Conservation (phyloP, 2,113 vertebrate genomes). For the Gnathonemus longibarbis region DNA sequence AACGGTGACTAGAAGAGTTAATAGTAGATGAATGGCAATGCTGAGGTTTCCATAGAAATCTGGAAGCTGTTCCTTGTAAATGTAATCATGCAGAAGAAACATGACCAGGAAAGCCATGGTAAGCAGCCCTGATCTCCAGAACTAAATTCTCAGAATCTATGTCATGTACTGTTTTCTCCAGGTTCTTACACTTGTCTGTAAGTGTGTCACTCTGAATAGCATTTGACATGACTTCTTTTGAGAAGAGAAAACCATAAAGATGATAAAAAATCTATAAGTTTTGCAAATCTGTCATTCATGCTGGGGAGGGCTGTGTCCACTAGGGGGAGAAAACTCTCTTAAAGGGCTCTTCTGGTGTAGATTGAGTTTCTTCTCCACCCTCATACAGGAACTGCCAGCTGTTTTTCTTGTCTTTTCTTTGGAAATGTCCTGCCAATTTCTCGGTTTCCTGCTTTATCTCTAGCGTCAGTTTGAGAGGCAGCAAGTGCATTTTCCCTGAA, state of each 20-base stretch:
- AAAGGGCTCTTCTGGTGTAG: no score
- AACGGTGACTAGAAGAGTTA: slow-evolving; percentile 13
- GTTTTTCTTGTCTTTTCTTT: not conserved
- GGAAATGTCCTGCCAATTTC: not conserved
- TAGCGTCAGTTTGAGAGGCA: not conserved
- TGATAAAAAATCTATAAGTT: not conserved
- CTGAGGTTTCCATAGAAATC: slow-evolving; percentile 27
- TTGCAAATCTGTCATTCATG: no score
- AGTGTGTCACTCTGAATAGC: no score
- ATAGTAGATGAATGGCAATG: slow-evolving; percentile 17
- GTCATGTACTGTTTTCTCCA: no score
- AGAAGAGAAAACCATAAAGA: slow-evolving; percentile 26
- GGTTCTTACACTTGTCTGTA: no score
- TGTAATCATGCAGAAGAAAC: slow-evolving; percentile 21
- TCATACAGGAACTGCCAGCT: slow-evolving; percentile 15
- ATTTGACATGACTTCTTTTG: not conserved
- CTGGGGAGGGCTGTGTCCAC: no score
- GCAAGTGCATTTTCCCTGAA: no score
- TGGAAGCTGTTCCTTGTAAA: slow-evolving; percentile 21
- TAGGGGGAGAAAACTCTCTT: no score
- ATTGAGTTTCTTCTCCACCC: slow-evolving; percentile 18
- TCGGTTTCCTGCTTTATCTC: not conserved
- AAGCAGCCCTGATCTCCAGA: slow-evolving; percentile 22
- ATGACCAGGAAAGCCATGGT: slow-evolving; percentile 22
- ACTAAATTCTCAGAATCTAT: slow-evolving; percentile 20